A percentile compares a stretch with the other conserved stretches of the same genome.
Evolutionary conservation across 2,888 invertebrate species (phyloP).

Genomic region (Eupithecia pulchellata): DNA sequence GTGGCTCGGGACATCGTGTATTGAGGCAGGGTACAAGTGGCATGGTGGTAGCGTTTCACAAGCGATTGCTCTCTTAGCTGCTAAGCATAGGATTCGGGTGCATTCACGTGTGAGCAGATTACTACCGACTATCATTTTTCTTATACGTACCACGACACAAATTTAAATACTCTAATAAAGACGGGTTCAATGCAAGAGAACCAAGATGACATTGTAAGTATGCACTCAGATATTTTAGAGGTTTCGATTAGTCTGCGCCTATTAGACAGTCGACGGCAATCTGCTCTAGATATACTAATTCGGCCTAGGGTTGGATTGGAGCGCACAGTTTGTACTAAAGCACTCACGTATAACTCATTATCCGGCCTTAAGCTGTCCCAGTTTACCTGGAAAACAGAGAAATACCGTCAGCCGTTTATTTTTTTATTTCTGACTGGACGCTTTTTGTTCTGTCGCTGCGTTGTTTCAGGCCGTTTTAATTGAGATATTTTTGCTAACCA

Average conservation of each 20-base stretch:
- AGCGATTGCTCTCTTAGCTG: constrained; percentile 53
- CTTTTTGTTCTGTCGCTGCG: constrained; percentile 48
- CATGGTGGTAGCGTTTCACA: constrained; percentile 47
- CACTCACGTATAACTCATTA: constrained; percentile 85
- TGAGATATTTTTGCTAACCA: constrained; percentile 48
- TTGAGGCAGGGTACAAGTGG: constrained; percentile 40
- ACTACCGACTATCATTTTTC: constrained; percentile 5
- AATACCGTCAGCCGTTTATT: constrained; percentile 69
- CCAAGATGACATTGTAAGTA: neutral
- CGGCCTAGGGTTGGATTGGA: constrained; percentile 58
- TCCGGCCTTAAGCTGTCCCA: constrained; percentile 86
- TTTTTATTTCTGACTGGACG: constrained; percentile 69
- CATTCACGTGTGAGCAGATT: constrained; percentile 22
- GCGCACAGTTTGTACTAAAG: constrained; percentile 61
- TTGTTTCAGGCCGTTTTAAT: constrained; percentile 47
- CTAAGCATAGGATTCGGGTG: constrained; percentile 41
- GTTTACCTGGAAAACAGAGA: constrained; percentile 84
- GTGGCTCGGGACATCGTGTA: constrained; percentile 23
- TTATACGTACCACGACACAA: neutral
- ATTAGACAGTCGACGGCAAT: constrained; percentile 55
- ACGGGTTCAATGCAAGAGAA: neutral
- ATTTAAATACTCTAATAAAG: constrained; percentile 3
- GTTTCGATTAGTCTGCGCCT: neutral
- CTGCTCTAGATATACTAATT: constrained; percentile 16
- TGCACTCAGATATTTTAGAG: neutral